Percentiles rank a stretch among this genome's conserved stretches.
These are phyloP conservation scores for Naso thynnoides DNA, from an alignment of 2,797 vertebrate genomes.

Conservation along the genomic window DNA sequence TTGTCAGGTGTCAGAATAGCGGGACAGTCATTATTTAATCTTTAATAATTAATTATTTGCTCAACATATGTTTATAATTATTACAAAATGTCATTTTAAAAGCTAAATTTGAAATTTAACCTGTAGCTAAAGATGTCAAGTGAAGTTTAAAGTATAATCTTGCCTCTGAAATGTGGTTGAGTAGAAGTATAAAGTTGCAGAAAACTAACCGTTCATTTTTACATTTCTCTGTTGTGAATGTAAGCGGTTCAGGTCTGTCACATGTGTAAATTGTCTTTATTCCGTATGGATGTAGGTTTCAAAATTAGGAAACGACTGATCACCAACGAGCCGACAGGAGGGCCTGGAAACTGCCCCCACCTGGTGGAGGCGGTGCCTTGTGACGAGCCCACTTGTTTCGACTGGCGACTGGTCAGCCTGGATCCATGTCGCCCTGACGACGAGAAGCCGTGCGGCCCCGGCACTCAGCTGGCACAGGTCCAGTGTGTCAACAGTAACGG, in stretches of 20 bases:
- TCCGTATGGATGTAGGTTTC: constrained; percentile 84
- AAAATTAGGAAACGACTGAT: constrained; percentile 92
- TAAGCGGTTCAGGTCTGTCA: neutral
- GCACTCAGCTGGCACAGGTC: constrained; percentile 86
- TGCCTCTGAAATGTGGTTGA: neutral
- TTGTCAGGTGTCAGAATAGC: neutral
- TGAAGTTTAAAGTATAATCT: neutral
- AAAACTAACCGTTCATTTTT: neutral
- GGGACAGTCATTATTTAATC: neutral
- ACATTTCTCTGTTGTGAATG: too few relatives aligned
- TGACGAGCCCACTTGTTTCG: constrained; percentile 93
- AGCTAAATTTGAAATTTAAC: neutral
- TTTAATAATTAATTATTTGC: neutral
- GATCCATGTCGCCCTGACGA: constrained; percentile 90
- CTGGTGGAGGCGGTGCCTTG: constrained; percentile 95
- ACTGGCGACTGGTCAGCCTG: constrained; percentile 88
- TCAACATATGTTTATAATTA: neutral
- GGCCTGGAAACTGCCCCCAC: constrained; percentile 92
- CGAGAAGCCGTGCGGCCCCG: constrained; percentile 88
- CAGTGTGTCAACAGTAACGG: constrained; percentile 91
- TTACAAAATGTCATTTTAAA: neutral
- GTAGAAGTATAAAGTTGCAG: neutral
- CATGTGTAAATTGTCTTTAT: neutral
- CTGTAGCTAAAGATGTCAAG: too few relatives aligned
- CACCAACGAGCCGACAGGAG: constrained; percentile 90